phyloP scores from a whole-genome alignment of 2,888 invertebrate genomes.

The Lepidochitona cinerea region DNA sequence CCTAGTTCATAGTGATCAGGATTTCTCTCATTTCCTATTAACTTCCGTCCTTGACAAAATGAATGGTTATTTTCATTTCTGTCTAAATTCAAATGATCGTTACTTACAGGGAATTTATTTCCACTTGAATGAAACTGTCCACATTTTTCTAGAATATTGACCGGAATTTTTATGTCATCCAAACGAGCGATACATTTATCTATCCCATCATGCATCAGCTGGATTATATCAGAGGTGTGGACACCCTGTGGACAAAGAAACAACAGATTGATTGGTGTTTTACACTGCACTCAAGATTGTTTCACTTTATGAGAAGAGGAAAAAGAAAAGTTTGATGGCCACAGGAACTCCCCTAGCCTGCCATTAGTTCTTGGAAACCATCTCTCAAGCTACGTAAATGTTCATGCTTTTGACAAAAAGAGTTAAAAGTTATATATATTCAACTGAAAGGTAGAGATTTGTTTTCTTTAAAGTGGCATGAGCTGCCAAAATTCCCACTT shows the following conservation, averaged over 20 bases:
- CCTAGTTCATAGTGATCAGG: not conserved
- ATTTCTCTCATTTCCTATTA: not conserved
- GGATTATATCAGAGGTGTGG: not conserved
- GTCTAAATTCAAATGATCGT: not conserved
- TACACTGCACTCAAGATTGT: not conserved
- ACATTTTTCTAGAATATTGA: not conserved
- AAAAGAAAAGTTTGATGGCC: not conserved
- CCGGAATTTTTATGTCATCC: not conserved
- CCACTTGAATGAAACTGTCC: too few species aligned
- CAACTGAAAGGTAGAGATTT: too few species aligned
- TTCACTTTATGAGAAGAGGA: not conserved
- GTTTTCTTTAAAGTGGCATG: too few species aligned
- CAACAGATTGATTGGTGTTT: not conserved
- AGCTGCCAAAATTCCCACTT: too few species aligned
- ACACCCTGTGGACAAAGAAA: not conserved
- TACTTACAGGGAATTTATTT: too few species aligned
- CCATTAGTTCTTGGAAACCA: not conserved
- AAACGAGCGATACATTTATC: not conserved
- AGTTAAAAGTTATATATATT: too few species aligned
- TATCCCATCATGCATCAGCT: not conserved
- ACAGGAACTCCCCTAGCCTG: not conserved
- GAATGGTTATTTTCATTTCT: not conserved
- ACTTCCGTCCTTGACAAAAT: not conserved
- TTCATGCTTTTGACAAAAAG: too few species aligned
- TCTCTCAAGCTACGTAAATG: too few species aligned